Base-by-base conservation (phyloP, 2,797 vertebrate species). In the Acomys russatus region DNA sequence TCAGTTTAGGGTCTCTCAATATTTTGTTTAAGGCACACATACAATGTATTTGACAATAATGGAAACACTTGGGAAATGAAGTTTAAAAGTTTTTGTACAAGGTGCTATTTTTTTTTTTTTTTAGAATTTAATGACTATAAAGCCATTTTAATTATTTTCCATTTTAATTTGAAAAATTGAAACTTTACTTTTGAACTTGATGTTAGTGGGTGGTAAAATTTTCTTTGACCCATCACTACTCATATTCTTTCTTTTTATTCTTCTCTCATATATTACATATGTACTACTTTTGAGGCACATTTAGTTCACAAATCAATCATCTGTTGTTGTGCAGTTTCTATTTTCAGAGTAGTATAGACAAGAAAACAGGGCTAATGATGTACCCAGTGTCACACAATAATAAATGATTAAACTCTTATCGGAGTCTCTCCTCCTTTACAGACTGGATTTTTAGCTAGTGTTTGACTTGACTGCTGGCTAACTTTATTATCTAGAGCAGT, bases 11-110 rank as follows among this genome's bases (percentile, higher is more conserved):
- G 91, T 96, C 90, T 78, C 64, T 63, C 10, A 90, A 2, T 90
- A 74, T 86, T 91, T 92, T 93, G 74, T 83, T 88, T 88, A 71
- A 91, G 38, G 76, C 35, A 66, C 22, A 78, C 18, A 70, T 11
- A 38, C 23, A 56, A 7, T 76, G 4, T 28, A 78, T 38, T 80
- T 15, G 76, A 25, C 0, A 92, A n/a, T 90, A 84, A 94, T 90
- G 33, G 78, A 90, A 96, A 96, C 80, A 66, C 18, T 93, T 96
- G 88, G 73, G 54, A 92, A 96, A 92, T 28, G 92, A 88, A 90
- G 61, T 38, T 30, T 82, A 73, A n/a, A 79, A 79, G 22, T 80
- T 74, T 71, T 84, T 30, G 35, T 64, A 23, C 28, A 88, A 77
- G 89, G 61, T 17, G 10, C 90, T 95, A 15, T 83, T 95, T 15